These are phyloP conservation scores for Lepas anatifera DNA, from an alignment of 2,888 invertebrate genomes.

Conservation along the genomic window DNA sequence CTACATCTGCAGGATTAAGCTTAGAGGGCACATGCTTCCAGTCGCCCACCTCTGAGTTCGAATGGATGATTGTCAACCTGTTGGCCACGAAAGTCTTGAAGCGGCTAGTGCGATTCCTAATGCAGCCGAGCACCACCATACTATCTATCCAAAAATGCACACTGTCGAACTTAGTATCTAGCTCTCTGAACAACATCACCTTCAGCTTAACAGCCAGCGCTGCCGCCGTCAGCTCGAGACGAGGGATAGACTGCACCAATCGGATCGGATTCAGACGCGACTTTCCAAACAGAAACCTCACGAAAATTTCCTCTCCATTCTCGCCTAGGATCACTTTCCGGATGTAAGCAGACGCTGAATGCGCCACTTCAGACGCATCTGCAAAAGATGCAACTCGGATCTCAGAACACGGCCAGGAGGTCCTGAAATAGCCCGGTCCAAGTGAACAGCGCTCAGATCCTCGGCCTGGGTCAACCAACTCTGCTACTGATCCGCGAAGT, in stretches of 20 bases:
- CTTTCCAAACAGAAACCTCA: not conserved
- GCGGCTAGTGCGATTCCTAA: not conserved
- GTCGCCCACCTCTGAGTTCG: not conserved
- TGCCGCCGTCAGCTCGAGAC: not conserved
- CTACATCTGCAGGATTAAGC: not conserved
- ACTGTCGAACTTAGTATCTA: not conserved
- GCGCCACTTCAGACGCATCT: not conserved
- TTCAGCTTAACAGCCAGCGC: not conserved
- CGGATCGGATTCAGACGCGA: not conserved
- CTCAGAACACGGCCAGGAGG: not conserved
- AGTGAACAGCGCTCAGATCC: not conserved
- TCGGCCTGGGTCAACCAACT: not conserved
- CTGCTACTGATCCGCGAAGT: not conserved
- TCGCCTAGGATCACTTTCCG: not conserved
- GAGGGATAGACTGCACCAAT: not conserved
- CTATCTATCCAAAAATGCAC: not conserved
- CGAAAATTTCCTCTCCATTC: not conserved
- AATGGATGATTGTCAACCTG: not conserved
- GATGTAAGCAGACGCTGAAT: not conserved
- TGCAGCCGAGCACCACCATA: not conserved
- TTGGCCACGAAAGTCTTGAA: not conserved
- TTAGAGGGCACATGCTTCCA: not conserved
- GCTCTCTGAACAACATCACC: not conserved
- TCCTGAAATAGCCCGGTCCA: not conserved
- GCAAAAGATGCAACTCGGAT: not conserved